Evolutionary conservation across 2,888 invertebrate species (phyloP).

Genomic region (Linnaemya vulpina): DNA sequence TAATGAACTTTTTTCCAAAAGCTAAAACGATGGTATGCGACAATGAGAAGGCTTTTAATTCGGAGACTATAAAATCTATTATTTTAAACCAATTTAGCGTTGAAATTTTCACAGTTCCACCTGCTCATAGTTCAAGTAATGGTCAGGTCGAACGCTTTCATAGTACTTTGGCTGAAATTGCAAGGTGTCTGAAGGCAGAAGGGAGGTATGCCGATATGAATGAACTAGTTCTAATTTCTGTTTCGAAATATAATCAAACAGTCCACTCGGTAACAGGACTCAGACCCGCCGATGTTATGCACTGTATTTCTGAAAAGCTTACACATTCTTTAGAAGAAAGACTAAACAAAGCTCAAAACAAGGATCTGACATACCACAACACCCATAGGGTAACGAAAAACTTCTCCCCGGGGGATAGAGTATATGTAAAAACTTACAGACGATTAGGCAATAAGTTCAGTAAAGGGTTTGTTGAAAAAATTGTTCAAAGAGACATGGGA

Average conservation of each 20-base stretch:
- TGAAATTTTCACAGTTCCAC: constrained; percentile 9
- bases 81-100: constrained; percentile 22
- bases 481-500: constrained; percentile 16
- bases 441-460: constrained; percentile 29
- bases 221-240: constrained; percentile 12
- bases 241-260: constrained; percentile 25
- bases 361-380: constrained; percentile 4
- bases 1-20: constrained; percentile 34
- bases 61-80: constrained; percentile 32
- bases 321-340: not conserved
- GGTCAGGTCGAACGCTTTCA: constrained; percentile 30
- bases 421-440: constrained; percentile 22
- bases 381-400: not conserved
- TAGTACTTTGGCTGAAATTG: constrained; percentile 30
- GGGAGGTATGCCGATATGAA: constrained; percentile 10
- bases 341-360: constrained; percentile 21
- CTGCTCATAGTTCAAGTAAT: constrained; percentile 33
- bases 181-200: constrained; percentile 26
- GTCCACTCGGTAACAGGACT: constrained; percentile 27
- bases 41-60: constrained; percentile 36
- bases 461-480: constrained; percentile 20
- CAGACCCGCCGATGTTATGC: constrained; percentile 18
- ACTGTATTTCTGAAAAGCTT: not conserved
- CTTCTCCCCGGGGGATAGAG: constrained; percentile 7
- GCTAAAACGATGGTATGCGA: constrained; percentile 20